A percentile compares a stretch with the other conserved stretches of the same genome.
Conservation (phyloP, 1,140 invertebrate species). For the Batillaria attramentaria region DNA sequence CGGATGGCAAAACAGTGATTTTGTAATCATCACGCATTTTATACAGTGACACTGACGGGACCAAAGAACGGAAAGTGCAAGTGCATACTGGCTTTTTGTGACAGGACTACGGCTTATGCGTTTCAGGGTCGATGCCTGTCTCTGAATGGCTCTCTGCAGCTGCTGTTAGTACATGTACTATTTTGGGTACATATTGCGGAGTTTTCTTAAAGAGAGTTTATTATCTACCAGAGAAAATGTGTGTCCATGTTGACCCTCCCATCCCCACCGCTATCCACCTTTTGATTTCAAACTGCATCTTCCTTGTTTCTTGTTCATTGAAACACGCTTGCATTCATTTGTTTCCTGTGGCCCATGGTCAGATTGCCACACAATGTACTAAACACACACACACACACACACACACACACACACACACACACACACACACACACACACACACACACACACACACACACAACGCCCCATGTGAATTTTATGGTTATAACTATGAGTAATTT, state of each 20-base stretch:
- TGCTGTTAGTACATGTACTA: too few relatives aligned
- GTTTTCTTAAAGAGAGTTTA: not conserved
- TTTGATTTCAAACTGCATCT: not conserved
- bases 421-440: not conserved
- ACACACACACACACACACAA: slow-evolving; percentile 6
- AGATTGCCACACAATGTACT: not conserved
- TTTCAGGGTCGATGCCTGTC: too few relatives aligned
- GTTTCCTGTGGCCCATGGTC: not conserved
- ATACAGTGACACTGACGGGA: too few relatives aligned
- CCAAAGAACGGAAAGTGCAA: too few relatives aligned
- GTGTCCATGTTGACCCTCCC: not conserved
- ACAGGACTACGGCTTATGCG: too few relatives aligned
- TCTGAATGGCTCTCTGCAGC: too few relatives aligned
- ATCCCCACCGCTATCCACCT: not conserved
- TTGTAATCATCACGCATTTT: too few relatives aligned
- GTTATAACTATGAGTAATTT: too few relatives aligned
- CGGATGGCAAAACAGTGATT: too few relatives aligned
- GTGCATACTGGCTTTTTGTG: too few relatives aligned
- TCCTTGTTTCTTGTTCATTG: not conserved
- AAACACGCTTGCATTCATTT: not conserved
- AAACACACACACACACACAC: not conserved
- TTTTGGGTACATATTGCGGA: not conserved
- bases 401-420: not conserved
- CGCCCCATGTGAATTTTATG: too few relatives aligned
- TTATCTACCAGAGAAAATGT: not conserved